Evolutionary conservation across 2,888 invertebrate species (phyloP).

Genomic region (Morinoia aosen): DNA sequence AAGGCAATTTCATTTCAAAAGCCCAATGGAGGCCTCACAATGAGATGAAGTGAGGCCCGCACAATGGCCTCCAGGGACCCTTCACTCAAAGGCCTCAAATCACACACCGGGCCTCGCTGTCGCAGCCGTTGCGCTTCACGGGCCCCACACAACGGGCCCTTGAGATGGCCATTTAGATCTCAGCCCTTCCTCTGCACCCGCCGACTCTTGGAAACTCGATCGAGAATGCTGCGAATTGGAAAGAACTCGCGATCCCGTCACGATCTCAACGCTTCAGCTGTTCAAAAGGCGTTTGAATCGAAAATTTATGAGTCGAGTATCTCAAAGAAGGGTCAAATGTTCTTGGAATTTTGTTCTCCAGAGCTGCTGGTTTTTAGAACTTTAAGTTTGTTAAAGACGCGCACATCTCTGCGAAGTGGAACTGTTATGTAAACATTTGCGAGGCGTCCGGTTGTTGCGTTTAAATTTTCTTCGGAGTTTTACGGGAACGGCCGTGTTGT

Average conservation of each 20-base stretch:
- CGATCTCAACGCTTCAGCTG: not conserved
- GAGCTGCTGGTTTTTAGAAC: not conserved
- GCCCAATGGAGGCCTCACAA: not conserved
- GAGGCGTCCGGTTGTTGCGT: not conserved
- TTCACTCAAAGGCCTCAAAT: not conserved
- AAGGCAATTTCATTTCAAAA: not conserved
- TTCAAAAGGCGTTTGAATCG: not conserved
- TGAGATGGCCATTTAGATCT: constrained; percentile 4
- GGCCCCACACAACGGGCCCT: not conserved
- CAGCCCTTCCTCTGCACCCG: not conserved
- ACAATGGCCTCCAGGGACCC: not conserved
- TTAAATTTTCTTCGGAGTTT: not conserved
- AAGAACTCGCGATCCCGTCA: not conserved
- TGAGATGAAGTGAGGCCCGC: not conserved
- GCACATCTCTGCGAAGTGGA: not conserved
- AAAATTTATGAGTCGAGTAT: not conserved
- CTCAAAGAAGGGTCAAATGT: not conserved
- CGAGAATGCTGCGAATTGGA: not conserved
- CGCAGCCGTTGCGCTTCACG: not conserved
- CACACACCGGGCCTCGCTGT: not conserved
- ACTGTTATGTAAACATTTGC: not conserved
- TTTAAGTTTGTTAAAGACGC: not conserved
- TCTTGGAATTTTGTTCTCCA: not conserved
- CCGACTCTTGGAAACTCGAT: not conserved
- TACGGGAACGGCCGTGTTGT: not conserved